Base-by-base conservation (phyloP, 2,888 invertebrate genomes). In the Chrysomela aeneicollis region DNA sequence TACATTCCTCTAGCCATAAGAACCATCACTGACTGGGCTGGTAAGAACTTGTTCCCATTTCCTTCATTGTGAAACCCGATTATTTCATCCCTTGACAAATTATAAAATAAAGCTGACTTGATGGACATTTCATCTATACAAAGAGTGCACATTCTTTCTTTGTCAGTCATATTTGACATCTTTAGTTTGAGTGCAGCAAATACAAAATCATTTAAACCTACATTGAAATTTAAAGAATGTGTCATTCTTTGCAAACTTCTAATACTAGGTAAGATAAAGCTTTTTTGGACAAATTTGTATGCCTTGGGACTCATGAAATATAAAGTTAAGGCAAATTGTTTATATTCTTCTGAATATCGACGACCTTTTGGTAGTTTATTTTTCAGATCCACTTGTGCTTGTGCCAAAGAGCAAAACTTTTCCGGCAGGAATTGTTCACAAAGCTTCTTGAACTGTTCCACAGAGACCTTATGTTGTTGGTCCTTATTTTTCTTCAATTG, bases 191-290 rank as follows among this genome's bases (percentile, higher is more conserved):
- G n/a, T n/a, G n/a, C n/a, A n/a, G n/a, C n/a, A n/a, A n/a, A n/a
- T n/a, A n/a, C n/a, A n/a, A n/a, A n/a, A n/a, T n/a, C n/a, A n/a
- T n/a, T n/a, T n/a, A n/a, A n/a, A n/a, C n/a, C 59, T 22, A 52
- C 37, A 37, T 51, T 37, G 30, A 59, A 52, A 15, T 37, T 37
- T 8, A 51, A 15, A 17, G 51, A 30, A 12, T 47, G 49, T 22
- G 61, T 61, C 35, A 61, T 61, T 49, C 61, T 61, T 32, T 54
- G 54, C 19, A 61, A 54, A 54, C 49, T 53, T 15, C 35, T 54
- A 2, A 51, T 2, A 19, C n/a, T 51, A 10, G 59, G 59, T 35
- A 59, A 52, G 15, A 51, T 50, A 17, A 61, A 49, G 35, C 54
- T 46, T 53, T 54, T 54, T 49, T 53, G 54, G 10, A 50, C 21